phyloP scores from a whole-genome alignment of 2,797 vertebrate genomes.

The Urophycis tenuis region DNA sequence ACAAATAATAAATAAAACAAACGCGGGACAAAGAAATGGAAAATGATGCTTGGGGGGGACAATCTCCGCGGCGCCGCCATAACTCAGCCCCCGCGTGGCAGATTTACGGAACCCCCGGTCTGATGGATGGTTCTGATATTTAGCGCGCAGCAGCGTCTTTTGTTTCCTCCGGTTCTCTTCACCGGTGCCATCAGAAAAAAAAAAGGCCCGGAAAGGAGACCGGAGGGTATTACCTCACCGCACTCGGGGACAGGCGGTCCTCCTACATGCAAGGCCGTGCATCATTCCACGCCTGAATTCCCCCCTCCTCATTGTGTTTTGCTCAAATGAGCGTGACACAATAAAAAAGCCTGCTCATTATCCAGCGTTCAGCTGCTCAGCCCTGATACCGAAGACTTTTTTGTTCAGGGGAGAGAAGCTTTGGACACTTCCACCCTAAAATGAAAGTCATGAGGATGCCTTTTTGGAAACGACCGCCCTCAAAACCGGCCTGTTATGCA shows the following conservation, averaged over 20 bases:
- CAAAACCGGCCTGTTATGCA: not conserved
- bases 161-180: not conserved
- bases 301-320: too few species aligned
- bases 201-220: not conserved
- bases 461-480: not conserved
- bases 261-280: not conserved
- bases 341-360: too few species aligned
- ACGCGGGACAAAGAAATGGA: not conserved
- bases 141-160: not conserved
- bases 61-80: not conserved
- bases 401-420: not conserved
- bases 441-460: not conserved
- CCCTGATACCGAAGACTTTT: not conserved
- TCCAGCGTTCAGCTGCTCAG: not conserved
- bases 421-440: not conserved
- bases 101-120: not conserved
- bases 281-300: not conserved
- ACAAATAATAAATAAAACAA: too few species aligned
- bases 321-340: too few species aligned
- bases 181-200: not conserved
- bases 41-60: not conserved
- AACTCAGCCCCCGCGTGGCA: not conserved
- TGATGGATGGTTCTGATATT: not conserved
- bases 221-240: not conserved
- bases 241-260: not conserved